phyloP scores from a whole-genome alignment of 2,797 vertebrate genomes.

The Gallirallus australis region DNA sequence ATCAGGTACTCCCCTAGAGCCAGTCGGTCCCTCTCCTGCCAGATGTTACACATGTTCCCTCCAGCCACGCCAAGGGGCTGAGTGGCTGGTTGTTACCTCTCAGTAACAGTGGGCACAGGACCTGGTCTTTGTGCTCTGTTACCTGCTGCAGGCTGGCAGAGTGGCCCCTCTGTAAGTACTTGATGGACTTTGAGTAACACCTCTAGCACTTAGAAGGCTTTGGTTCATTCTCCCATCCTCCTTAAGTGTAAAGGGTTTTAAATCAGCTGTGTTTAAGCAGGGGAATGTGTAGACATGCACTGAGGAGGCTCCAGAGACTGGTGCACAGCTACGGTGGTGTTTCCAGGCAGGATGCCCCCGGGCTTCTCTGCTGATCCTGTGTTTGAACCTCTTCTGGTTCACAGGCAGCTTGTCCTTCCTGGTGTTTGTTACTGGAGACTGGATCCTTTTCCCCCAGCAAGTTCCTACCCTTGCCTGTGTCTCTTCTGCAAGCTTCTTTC shows the following conservation, averaged over 20 bases:
- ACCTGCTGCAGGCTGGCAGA: not conserved
- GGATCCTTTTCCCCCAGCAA: not conserved
- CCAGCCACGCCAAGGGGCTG: not conserved
- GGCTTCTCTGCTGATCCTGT: not conserved
- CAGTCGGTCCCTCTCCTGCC: not conserved
- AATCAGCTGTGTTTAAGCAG: not conserved
- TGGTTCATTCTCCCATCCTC: not conserved
- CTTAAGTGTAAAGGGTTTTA: not conserved
- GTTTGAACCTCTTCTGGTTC: not conserved
- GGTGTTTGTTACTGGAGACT: not conserved
- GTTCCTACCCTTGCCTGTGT: not conserved
- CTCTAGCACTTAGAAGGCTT: not conserved
- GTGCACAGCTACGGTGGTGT: rapidly evolving
- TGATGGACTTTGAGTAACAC: not conserved
- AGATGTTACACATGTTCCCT: not conserved
- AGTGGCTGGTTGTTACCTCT: not conserved
- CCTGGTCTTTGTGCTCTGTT: not conserved
- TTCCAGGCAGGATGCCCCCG: rapidly evolving
- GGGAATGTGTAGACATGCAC: not conserved
- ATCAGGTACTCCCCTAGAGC: not conserved
- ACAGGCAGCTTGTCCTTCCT: not conserved
- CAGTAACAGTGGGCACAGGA: rapidly evolving
- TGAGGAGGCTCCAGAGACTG: not conserved
- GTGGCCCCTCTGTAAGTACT: not conserved
- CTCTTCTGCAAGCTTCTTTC: not conserved